Evolutionary conservation across 2,888 invertebrate species (phyloP).

Genomic region (Thereva nobilitata): DNA sequence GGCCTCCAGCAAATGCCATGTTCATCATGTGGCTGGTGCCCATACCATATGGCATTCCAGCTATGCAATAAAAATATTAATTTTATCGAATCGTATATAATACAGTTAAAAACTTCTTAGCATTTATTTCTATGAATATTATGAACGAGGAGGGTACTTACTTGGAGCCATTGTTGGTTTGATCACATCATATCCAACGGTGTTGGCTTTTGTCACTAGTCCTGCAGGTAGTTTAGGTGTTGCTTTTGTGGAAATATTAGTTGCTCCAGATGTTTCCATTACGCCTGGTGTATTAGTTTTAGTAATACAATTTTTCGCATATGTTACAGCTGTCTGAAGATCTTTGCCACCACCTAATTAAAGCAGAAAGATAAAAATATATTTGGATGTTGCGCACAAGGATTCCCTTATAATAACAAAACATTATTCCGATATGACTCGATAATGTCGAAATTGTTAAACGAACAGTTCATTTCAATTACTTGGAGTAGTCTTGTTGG

Average conservation of each 20-base stretch:
- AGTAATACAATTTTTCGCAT: constrained; percentile 61
- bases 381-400: no score
- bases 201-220: constrained; percentile 59
- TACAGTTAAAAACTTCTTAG: neutral
- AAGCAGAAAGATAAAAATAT: constrained; percentile 18
- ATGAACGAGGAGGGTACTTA: constrained; percentile 16
- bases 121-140: constrained; percentile 14
- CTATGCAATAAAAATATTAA: constrained; percentile 31
- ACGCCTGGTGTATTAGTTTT: constrained; percentile 56
- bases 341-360: constrained; percentile 81
- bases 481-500: no score
- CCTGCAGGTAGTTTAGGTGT: constrained; percentile 58
- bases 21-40: constrained; percentile 53
- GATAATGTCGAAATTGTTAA: no score
- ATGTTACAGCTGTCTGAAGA: constrained; percentile 76
- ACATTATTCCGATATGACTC: no score
- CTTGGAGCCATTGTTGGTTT: constrained; percentile 46
- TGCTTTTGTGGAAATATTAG: constrained; percentile 38
- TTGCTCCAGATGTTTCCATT: constrained; percentile 43
- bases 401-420: no score
- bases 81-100: constrained; percentile 9
- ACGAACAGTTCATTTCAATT: no score
- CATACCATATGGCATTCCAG: constrained; percentile 38
- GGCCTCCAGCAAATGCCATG: constrained; percentile 56
- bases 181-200: constrained; percentile 63